Percentiles rank a stretch among this genome's conserved stretches.
Evolutionary conservation across 2,888 invertebrate species (phyloP).

Genomic region (Rhorus exstirpatorius): DNA sequence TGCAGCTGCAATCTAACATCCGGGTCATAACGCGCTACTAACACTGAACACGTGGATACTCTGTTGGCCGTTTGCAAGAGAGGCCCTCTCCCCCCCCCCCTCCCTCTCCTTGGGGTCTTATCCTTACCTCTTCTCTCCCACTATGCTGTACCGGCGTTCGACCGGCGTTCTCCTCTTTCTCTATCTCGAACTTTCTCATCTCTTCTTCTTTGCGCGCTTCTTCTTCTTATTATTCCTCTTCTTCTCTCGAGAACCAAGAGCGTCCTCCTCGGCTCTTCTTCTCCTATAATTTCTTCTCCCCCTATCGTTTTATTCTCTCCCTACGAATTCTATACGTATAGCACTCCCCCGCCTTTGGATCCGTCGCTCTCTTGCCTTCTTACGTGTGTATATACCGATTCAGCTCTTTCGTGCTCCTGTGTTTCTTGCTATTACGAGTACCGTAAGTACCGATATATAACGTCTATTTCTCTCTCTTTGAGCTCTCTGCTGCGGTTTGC

Average conservation of each 20-base stretch:
- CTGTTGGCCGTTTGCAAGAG: slow-evolving; percentile 77
- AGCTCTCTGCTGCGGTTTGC: slow-evolving; percentile 35
- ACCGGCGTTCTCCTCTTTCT: slow-evolving; percentile 61
- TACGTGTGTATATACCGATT: slow-evolving; percentile 56
- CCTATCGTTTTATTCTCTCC: slow-evolving; percentile 69
- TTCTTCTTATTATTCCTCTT: slow-evolving; percentile 40
- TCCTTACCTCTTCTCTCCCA: slow-evolving; percentile 66
- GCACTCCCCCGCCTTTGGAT: slow-evolving; percentile 49
- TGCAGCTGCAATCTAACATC: slow-evolving; percentile 86
- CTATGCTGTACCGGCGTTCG: slow-evolving; percentile 64
- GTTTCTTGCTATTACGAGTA: slow-evolving; percentile 59
- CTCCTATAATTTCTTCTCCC: slow-evolving; percentile 69
- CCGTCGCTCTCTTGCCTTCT: slow-evolving; percentile 59
- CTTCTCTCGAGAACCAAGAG: slow-evolving; percentile 61
- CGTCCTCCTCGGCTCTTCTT: slow-evolving; percentile 54
- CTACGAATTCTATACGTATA: slow-evolving; percentile 60
- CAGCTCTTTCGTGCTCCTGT: slow-evolving; percentile 38
- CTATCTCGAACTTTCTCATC: slow-evolving; percentile 60
- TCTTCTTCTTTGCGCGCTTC: slow-evolving; percentile 55
- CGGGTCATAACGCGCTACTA: slow-evolving; percentile 86
- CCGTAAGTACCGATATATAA: slow-evolving; percentile 50
- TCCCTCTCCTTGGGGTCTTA: slow-evolving; percentile 64
- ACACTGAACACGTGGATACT: slow-evolving; percentile 86
- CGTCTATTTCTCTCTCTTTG: slow-evolving; percentile 9
- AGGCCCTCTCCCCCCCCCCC: slow-evolving; percentile 78